Conservation (phyloP, 2,888 invertebrate genomes). For the Hirtodrosophila cameraria region DNA sequence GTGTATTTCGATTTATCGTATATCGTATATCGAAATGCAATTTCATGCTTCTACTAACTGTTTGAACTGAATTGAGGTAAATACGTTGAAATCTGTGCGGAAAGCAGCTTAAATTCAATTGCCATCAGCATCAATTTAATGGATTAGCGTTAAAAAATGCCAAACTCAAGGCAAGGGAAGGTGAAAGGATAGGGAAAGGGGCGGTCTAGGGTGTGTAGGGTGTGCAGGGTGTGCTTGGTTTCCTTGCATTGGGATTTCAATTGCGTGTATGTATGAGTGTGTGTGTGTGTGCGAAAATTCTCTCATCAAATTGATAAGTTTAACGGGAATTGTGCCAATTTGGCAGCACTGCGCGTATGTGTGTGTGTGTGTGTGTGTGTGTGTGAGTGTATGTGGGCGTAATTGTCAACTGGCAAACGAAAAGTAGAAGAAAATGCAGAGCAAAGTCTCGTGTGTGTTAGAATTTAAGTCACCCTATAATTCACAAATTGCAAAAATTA, state of each 20-base stretch:
- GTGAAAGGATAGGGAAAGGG: not conserved
- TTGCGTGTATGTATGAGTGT: slow-evolving; percentile 21
- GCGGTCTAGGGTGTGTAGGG: not conserved
- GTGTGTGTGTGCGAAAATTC: slow-evolving; percentile 38
- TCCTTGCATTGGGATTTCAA: slow-evolving; percentile 10
- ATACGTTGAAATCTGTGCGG: slow-evolving; percentile 56
- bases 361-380: slow-evolving; percentile 12
- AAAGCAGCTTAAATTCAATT: slow-evolving; percentile 78
- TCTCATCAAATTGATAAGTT: slow-evolving; percentile 77
- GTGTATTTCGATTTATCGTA: slow-evolving; percentile 14
- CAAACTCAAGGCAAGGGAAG: slow-evolving; percentile 35
- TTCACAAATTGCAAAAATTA: too few relatives aligned
- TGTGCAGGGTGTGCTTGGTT: not conserved
- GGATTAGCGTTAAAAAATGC: slow-evolving; percentile 71
- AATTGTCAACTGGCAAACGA: slow-evolving; percentile 59
- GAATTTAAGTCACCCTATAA: not conserved
- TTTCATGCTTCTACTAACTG: slow-evolving; percentile 51
- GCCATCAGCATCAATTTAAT: slow-evolving; percentile 78
- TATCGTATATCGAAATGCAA: slow-evolving; percentile 57
- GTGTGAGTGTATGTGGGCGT: slow-evolving; percentile 18
- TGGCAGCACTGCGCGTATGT: slow-evolving; percentile 31
- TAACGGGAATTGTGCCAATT: slow-evolving; percentile 79
- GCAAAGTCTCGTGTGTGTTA: not conserved
- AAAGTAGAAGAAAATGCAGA: slow-evolving; percentile 1
- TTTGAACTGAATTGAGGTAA: slow-evolving; percentile 45